Percentiles rank a stretch among this genome's conserved stretches.
These are phyloP conservation scores for Ondatra zibethicus DNA, from an alignment of 2,113 vertebrate genomes.

Conservation along the genomic window DNA sequence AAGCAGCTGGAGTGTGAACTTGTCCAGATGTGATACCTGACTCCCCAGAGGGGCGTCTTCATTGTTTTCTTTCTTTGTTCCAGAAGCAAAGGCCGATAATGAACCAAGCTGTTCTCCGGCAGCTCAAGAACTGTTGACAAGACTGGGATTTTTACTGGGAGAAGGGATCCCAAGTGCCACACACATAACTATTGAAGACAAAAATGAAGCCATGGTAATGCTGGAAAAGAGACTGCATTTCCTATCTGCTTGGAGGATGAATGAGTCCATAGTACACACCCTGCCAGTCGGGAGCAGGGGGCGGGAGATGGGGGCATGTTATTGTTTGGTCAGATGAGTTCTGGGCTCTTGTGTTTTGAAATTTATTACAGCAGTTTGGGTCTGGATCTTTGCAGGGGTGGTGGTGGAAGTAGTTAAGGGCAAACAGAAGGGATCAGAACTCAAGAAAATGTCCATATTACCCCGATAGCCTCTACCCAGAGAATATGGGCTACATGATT, in stretches of 20 bases:
- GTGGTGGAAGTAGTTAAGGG: neutral
- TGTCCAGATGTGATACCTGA: slow-evolving; percentile 58
- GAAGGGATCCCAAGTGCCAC: slow-evolving; percentile 97
- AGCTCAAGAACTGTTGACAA: slow-evolving; percentile 99
- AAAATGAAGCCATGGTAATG: slow-evolving; percentile 97
- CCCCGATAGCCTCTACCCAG: slow-evolving; percentile 23
- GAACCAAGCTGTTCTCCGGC: slow-evolving; percentile 95
- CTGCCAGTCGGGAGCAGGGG: neutral
- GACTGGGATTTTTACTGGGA: slow-evolving; percentile 98
- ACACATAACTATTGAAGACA: slow-evolving; percentile 95
- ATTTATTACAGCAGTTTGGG: slow-evolving; percentile 26
- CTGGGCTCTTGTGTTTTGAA: slow-evolving; percentile 50
- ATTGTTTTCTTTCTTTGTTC: slow-evolving; percentile 81
- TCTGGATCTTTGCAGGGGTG: neutral
- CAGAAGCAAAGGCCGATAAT: slow-evolving; percentile 93
- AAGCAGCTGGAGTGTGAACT: slow-evolving; percentile 32
- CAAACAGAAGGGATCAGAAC: neutral
- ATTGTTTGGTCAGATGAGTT: slow-evolving; percentile 32
- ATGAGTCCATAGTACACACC: neutral
- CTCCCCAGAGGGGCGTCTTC: slow-evolving; percentile 62
- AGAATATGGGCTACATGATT: neutral
- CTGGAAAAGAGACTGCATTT: slow-evolving; percentile 44
- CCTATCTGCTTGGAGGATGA: slow-evolving; percentile 40
- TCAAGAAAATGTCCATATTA: slow-evolving; percentile 48
- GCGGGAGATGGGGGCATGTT: neutral